Evolutionary conservation across 2,113 vertebrate species (phyloP).

Genomic region (Panurus biarmicus): DNA sequence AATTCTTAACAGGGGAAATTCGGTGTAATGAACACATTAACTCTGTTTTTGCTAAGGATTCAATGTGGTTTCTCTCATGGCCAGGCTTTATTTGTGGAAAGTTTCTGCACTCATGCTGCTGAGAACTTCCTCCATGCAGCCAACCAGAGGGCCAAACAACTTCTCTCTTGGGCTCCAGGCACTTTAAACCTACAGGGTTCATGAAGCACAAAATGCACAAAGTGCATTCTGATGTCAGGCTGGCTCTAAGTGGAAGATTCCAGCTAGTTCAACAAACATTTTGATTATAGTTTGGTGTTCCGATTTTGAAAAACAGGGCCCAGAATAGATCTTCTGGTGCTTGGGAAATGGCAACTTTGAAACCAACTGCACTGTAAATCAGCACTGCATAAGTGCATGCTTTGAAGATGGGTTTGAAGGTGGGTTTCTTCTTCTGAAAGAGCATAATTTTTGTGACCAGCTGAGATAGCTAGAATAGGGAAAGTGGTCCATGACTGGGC

Average conservation of each 20-base stretch:
- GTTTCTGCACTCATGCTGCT: neutral
- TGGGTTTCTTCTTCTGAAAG: neutral
- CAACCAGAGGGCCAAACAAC: neutral
- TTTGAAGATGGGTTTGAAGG: neutral
- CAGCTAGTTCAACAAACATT: neutral
- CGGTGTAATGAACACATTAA: neutral
- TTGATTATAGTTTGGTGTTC: neutral
- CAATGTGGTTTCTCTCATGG: neutral
- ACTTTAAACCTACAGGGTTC: rapidly evolving
- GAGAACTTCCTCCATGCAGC: neutral
- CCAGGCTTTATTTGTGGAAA: neutral
- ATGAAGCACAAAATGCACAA: neutral
- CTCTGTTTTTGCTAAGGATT: neutral
- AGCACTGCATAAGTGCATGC: neutral
- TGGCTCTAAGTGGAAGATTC: neutral
- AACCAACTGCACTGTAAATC: rapidly evolving
- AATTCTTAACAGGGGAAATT: neutral
- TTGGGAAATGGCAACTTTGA: neutral
- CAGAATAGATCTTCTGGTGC: neutral
- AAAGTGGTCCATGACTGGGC: neutral
- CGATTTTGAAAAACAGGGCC: neutral
- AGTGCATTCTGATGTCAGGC: neutral
- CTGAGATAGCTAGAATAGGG: neutral
- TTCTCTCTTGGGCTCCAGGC: neutral
- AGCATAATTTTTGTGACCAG: neutral